Conservation (phyloP, 2,888 invertebrate species). For the Teinopalpus imperialis region DNA sequence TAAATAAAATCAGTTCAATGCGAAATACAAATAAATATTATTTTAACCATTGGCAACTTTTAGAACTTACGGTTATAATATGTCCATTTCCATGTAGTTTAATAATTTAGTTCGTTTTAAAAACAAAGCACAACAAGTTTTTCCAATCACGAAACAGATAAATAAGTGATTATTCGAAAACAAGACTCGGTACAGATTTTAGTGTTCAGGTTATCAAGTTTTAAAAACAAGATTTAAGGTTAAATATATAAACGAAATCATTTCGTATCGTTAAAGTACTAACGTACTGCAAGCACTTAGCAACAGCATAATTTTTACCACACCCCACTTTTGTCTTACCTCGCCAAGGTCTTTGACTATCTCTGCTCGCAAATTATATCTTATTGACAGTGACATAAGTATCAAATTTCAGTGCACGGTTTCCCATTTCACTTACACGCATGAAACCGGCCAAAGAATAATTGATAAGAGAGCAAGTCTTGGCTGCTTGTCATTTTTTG, state of each 20-base stretch:
- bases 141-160: too few relatives aligned
- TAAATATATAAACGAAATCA: conserved; percentile 12
- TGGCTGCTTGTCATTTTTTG: conserved; percentile 39
- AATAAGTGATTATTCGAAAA: not conserved
- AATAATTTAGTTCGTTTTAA: too few relatives aligned
- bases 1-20: too few relatives aligned
- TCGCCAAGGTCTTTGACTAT: conserved; percentile 45
- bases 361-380: conserved; percentile 11
- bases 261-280: conserved; percentile 15
- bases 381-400: conserved; percentile 16
- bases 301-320: conserved; percentile 49
- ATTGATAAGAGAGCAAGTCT: conserved; percentile 45
- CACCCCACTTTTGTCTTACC: conserved; percentile 52
- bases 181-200: not conserved
- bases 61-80: too few relatives aligned
- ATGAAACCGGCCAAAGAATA: conserved; percentile 44
- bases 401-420: conserved; percentile 20
- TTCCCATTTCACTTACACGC: conserved; percentile 37
- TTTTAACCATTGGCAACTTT: too few relatives aligned
- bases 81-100: too few relatives aligned
- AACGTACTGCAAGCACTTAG: conserved; percentile 41
- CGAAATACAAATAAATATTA: too few relatives aligned
- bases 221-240: conserved; percentile 12
- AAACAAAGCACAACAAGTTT: too few relatives aligned
- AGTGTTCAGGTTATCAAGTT: conserved; percentile 8